Evolutionary conservation across 2,888 invertebrate species (phyloP).

Genomic region (Scrobipalpa atriplicella): DNA sequence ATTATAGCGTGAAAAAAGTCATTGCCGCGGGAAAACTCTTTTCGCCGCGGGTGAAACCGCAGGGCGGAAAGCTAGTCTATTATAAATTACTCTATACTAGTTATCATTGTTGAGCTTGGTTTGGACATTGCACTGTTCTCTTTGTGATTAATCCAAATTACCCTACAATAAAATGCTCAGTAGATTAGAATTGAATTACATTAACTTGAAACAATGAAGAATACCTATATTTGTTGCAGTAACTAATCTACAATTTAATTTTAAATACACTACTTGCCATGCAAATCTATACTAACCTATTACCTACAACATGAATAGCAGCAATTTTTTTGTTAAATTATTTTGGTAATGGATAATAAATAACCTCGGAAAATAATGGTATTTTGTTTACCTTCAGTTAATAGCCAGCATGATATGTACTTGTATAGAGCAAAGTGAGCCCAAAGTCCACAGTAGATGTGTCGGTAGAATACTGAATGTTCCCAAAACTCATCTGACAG

Average conservation of each 20-base stretch:
- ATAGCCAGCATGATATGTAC: slow-evolving; percentile 96
- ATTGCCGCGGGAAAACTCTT: too few relatives aligned
- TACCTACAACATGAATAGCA: too few relatives aligned
- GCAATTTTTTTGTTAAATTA: too few relatives aligned
- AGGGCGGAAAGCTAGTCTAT: too few relatives aligned
- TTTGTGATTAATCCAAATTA: neutral
- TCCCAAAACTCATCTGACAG: slow-evolving; percentile 84
- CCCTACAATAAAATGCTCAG: neutral
- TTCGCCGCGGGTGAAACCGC: too few relatives aligned
- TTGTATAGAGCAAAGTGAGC: slow-evolving; percentile 93
- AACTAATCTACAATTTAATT: neutral
- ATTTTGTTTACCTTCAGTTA: slow-evolving; percentile 91
- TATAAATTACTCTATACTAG: too few relatives aligned
- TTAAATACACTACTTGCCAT: neutral
- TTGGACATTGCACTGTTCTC: slow-evolving; percentile 5
- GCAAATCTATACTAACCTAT: too few relatives aligned
- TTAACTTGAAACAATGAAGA: neutral
- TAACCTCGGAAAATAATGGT: neutral
- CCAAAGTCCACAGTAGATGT: slow-evolving; percentile 90
- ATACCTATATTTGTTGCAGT: neutral
- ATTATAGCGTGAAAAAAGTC: too few relatives aligned
- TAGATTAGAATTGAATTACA: slow-evolving; percentile 4
- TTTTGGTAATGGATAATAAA: neutral
- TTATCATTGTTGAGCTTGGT: neutral
- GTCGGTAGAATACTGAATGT: slow-evolving; percentile 81